phyloP scores from a whole-genome alignment of 1,140 invertebrate species.

The Ips typographus region DNA sequence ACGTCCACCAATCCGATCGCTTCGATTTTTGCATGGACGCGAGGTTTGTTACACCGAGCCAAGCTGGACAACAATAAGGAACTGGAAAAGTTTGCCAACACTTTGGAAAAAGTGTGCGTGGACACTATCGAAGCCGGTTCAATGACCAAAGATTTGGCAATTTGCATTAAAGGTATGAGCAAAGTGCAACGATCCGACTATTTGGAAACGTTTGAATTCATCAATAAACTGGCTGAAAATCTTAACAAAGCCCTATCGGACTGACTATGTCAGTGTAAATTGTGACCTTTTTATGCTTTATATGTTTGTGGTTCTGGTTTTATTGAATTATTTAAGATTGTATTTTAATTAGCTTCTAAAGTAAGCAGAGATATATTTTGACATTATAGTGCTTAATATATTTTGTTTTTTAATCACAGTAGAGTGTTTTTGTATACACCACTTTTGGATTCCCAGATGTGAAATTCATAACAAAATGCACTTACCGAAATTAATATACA shows the following conservation, averaged over 20 bases:
- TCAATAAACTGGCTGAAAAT: conserved; percentile 94
- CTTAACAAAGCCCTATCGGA: conserved; percentile 60
- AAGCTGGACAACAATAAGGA: conserved; percentile 85
- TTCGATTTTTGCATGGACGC: conserved; percentile 98
- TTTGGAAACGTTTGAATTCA: conserved; percentile 96
- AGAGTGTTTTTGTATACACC: no score
- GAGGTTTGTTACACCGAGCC: conserved; percentile 80
- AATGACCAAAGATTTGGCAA: conserved; percentile 99
- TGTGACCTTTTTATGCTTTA: neutral
- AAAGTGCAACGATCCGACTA: conserved; percentile 86
- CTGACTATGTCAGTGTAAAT: neutral
- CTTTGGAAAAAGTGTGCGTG: conserved; percentile 87
- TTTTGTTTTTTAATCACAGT: no score
- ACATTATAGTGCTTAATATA: no score
- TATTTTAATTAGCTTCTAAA: no score
- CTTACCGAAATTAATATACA: no score
- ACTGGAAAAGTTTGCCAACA: conserved; percentile 76
- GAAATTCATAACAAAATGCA: no score
- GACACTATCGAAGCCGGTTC: conserved; percentile 90
- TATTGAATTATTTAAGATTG: no score
- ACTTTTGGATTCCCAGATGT: no score
- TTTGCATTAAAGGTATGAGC: conserved; percentile 93
- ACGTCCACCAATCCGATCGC: conserved; percentile 98
- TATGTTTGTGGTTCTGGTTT: no score
- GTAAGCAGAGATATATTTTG: no score